Evolutionary conservation across 2,797 vertebrate genomes (phyloP), one percentile per base, ranked within the genome.

Genomic region (Lutjanus argentimaculatus): DNA sequence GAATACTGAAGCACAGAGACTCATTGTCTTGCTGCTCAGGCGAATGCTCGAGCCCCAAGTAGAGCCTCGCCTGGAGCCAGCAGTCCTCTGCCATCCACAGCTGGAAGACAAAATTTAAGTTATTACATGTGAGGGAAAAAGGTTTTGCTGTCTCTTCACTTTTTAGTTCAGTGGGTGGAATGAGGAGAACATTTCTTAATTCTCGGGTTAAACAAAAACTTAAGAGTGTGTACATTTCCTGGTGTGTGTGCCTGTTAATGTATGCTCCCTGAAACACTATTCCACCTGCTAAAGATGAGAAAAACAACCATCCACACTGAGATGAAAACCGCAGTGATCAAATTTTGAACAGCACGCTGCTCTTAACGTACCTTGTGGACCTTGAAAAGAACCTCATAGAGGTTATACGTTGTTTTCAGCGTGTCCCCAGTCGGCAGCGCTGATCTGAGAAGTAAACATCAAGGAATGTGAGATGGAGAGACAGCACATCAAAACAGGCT

Each of bases 311-410:
- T 57, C 67, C n/a, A 19, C 40, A 52, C 6, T 22, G 43, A 58
- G 51, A 78, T 72, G 42, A 72, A 82, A 82, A 73, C 21, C 63
- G 58, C 62, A 71, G 45, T 59, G 46, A 88, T 81, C 14, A 68
- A 43, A 74, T 40, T 80, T 48, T 74, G 12, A 77, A 59, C 59
- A 80, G 73, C 68, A 30, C 1, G 7, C 22, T 48, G 0, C 65
- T 67, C 65, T 46, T 68, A 21, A 93, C 95, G 2, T 95, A 99
- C 98, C 98, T 98, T 98, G 93, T 98, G 97, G 91, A 97, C 96
- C 95, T 98, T 98, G 96, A 98, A 98, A 67, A 99, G 96, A 94
- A 98, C 97, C 97, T 99, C 98, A 97, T 97, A 98, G 97, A 99
- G 97, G 97, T 97, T 96, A 95, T 98, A 97, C 76, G 95, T 94